A percentile compares a stretch with the other conserved stretches of the same genome.
Evolutionary conservation across 2,888 invertebrate genomes (phyloP).

Genomic region (Drosophila cognata): DNA sequence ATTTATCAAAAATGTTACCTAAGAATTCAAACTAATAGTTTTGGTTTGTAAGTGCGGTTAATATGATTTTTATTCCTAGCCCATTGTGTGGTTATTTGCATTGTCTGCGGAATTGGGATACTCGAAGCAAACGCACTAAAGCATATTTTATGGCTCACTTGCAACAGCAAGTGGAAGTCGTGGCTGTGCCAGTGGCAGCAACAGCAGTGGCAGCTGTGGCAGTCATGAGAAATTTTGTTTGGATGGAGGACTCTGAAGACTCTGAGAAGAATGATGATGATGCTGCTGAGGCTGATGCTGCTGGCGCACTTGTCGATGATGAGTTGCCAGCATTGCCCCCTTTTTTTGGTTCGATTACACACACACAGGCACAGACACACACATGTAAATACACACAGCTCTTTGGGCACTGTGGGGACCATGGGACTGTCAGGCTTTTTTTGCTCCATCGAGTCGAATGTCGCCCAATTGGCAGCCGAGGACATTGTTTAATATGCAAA

Average conservation of each 20-base stretch:
- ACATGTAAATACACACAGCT: conserved; percentile 29
- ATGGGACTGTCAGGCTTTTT: conserved; percentile 20
- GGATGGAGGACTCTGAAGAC: conserved; percentile 14
- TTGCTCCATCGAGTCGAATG: conserved; percentile 47
- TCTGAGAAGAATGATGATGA: conserved; percentile 51
- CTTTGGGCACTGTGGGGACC: conserved; percentile 26
- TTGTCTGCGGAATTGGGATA: conserved; percentile 28
- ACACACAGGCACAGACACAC: not conserved
- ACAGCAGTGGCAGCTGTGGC: conserved; percentile 6
- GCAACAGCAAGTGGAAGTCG: conserved; percentile 36
- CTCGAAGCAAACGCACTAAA: conserved; percentile 64
- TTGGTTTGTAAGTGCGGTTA: not conserved
- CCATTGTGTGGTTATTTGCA: conserved; percentile 43
- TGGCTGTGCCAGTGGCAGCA: conserved; percentile 20
- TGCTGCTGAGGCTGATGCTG: conserved; percentile 16
- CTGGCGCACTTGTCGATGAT: conserved; percentile 62
- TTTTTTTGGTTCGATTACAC: conserved; percentile 43
- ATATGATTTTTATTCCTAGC: conserved; percentile 7
- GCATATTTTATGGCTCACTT: conserved; percentile 78
- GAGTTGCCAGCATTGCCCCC: conserved; percentile 39
- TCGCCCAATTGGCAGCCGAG: conserved; percentile 76
- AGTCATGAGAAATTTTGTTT: not conserved
- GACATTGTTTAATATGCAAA: conserved; percentile 82
- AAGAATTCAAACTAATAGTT: not conserved
- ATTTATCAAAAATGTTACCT: not conserved